Base-by-base conservation (phyloP, 2,888 invertebrate species). In the Melipona bicolor region DNA sequence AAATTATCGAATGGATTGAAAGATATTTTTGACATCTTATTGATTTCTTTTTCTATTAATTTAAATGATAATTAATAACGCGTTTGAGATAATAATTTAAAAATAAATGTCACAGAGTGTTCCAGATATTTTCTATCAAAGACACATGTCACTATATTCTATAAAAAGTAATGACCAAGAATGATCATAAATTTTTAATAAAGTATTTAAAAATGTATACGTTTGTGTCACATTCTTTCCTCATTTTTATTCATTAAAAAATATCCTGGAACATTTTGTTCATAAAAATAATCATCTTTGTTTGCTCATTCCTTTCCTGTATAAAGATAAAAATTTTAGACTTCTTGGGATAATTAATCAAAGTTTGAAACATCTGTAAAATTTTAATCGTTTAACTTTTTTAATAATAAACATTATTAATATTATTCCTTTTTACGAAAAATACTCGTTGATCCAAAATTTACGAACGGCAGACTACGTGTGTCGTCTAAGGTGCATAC, bases 401-500 rank as follows among this genome's bases (percentile, higher is more conserved):
- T 43, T 43, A 43, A 43, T 43, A 43, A 43, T 43, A n/a, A 5
- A 43, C 4, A 65, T 36, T 21, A 3, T 65, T 65, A n/a, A 65
- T 27, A 11, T 19, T 27, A 11, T 32, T 11, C 17, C 2, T 3
- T 65, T n/a, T 70, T 32, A 4, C 9, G 24, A 21, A 4, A 24
- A 62, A n/a, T 0, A 36, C 17, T 5, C 4, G 27, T n/a, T 49
- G 65, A 17, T 52, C 43, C 67, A 67, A 72, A 72, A 72, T 71
- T 79, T 61, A 67, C 24, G 79, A 52, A 71, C 71, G 61, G 67
- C 59, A 54, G 79, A 52, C 71, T 68, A 79, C 67, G 73, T 72
- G 81, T 84, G 83, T 83, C 62, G 67, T 83, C 84, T 84, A 84
- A 78, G 68, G 84, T 83, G 84, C 84, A 72, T 72, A 74, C 65